Base-by-base conservation (phyloP, 2,888 invertebrate species). In the Himalopsyche tibetana region DNA sequence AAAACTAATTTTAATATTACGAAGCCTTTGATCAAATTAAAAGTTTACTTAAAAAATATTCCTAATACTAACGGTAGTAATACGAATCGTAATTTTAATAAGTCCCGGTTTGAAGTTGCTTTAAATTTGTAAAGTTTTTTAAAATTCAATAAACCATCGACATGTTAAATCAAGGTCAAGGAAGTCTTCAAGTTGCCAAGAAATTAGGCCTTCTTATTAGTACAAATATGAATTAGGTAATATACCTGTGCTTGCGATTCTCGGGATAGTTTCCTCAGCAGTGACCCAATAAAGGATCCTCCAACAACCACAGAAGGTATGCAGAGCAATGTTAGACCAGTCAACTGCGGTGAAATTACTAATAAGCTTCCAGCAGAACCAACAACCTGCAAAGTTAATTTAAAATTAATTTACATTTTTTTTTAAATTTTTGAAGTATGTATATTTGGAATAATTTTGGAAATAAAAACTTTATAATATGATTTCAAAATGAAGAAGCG, bases 271-370 rank as follows among this genome's bases (percentile, higher is more conserved):
- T 94, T 94, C 83, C 98, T 93, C 83, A 99, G 92, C 36, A 96
- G 92, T 5, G 95, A 94, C 0, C 99, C 99, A 89, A 98, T 94
- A 84, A 96, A 92, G 0, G 97, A 95, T 79, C 99, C 99, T n/a
- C 96, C 94, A 28, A 95, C 93, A 87, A 99, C 96, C 12, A 99
- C 95, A 0, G 96, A 94, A 0, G 99, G 98, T 38, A 99, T 95
- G 84, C 97, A 96, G n/a, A 97, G 92, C 89, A 98, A 91, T 85
- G 98, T 97, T 69, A 97, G 93, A 0, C 95, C 94, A 0, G 99
- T 98, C 94, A 99, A 94, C 89, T 97, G 96, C 0, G 98, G 98
- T 0, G 99, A 99, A 90, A 99, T 97, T 69, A 97, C 92, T 88
- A 97, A 95, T 82, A 99, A 91, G 19, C 97, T 96, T 28, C 95